Evolutionary conservation across 92 coral and sea anemone species (phyloP), one percentile per base, ranked within the genome.

Genomic region (Bergia sp.): DNA sequence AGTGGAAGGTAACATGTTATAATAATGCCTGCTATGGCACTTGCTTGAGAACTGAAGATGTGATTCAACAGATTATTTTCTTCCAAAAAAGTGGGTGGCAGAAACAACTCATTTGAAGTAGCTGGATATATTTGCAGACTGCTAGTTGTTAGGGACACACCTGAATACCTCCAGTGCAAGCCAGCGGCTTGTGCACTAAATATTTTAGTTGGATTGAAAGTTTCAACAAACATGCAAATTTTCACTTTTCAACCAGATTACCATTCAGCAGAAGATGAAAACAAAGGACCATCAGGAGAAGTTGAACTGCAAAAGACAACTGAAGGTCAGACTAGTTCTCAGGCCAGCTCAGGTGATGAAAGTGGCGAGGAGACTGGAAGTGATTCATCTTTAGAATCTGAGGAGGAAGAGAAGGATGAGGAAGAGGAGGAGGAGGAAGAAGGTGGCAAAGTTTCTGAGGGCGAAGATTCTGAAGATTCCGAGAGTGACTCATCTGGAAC

Each of bases 341-440:
- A 38, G 37, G 73, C n/a, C 49, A 61, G 29, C 74, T 81, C 44
- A 58, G 21, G 73, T 81, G 85, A 81, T 61, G 85, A 81, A 12
- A 40, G 73, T 38, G 23, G 72, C 18, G 85, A 81, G 85, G 85
- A 81, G 73, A 57, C 85, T 55, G 85, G 74, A 7, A 81, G 74
- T 81, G 79, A 41, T 18, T 44, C 79, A 42, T 79, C 13, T 50
- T 50, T 36, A 15, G 73, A 81, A 11, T 81, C 85, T 5, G 85
- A 81, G 37, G 73, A 37, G 43, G 64, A 79, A 21, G 85, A 79
- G 39, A 38, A 79, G 2, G 36, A 44, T 13, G 36, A 45, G 0
- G 82, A 77, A 43, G 43, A 36, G 1, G 79, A 77, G 38, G 81
- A 77, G 3, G 81, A 44, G 61, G 81, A 77, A 16, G 37, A 42